Base-by-base conservation (phyloP, 1,140 invertebrate genomes). In the Hyles vespertilio region DNA sequence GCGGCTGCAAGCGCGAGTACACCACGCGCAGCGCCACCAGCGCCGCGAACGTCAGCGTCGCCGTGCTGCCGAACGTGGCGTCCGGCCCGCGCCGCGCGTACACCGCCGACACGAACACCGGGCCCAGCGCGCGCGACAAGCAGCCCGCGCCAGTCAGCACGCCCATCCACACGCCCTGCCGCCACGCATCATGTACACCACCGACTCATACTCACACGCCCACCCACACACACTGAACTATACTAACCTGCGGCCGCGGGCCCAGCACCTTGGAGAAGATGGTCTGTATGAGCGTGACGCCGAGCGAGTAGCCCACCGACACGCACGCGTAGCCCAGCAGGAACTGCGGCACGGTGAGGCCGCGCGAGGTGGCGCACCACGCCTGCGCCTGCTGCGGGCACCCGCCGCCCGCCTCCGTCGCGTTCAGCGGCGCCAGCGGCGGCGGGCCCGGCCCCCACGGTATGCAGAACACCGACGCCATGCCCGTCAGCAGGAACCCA, bases 191-290 rank as follows among this genome's bases (percentile, higher is more conserved):
- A 33, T 9, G 3, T 10, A 8, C 11, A 51, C 52, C 10, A 7
- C 40, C 22, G 22, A 44, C 51, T 10, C 54, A 58, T 54, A 56
- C 22, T 22, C 36, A 8, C 36, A 40, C 36, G 8, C 4, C 36
- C 3, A 1, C 36, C 36, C 8, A 40, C 36, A 40, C 8, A 8
- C 32, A 32, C n/a, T n/a, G n/a, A n/a, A 11, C 10, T 9, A 6
- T 10, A 69, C 63, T 82, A 77, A 93, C 93, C 90, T 96, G 96
- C 2, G 96, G 96, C 72, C 95, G 89, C 0, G 96, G 94, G 6
- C 96, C 96, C 33, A 98, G 90, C 48, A 97, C 92, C 90, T 97
- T 97, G 22, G 95, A 97, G 81, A 96, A 97, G 58, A 97, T 94
- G 1, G 96, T 95, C 80, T 97, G 96, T 51, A 95, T 95, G 48